These are phyloP conservation scores for Labroides dimidiatus DNA, from an alignment of 2,797 vertebrate species.

Conservation along the genomic window DNA sequence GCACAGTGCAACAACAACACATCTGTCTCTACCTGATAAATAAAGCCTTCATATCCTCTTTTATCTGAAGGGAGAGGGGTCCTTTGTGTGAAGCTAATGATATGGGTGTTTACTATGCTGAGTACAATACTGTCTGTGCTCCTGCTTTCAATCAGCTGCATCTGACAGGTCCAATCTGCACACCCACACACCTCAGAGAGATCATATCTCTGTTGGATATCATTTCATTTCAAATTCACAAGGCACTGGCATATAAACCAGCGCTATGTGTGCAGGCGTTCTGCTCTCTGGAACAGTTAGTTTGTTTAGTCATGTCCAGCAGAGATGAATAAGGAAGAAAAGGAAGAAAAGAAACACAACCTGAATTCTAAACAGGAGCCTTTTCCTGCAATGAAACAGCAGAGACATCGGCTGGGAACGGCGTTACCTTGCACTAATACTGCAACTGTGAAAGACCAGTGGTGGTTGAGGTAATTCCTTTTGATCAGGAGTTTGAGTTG, in stretches of 20 bases:
- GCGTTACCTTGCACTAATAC: conserved; percentile 45
- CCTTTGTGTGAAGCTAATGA: conserved; percentile 78
- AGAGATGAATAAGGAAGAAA: conserved; percentile 9
- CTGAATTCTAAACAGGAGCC: conserved; percentile 40
- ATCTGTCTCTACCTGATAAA: conserved; percentile 46
- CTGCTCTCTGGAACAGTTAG: conserved; percentile 7
- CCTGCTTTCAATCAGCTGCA: conserved; percentile 44
- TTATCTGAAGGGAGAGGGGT: conserved; percentile 13
- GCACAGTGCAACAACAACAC: conserved; percentile 16
- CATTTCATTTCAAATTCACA: conserved; percentile 44
- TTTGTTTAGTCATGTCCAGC: conserved; percentile 12
- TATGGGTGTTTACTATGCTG: conserved; percentile 82
- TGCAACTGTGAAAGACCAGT: conserved; percentile 54
- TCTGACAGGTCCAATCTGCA: conserved; percentile 22
- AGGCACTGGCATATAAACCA: conserved; percentile 4
- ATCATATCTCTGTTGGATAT: conserved; percentile 32
- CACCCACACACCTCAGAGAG: conserved; percentile 29
- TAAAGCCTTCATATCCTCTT: conserved; percentile 48
- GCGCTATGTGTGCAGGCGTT: conserved; percentile 20
- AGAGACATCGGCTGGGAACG: conserved; percentile 32
- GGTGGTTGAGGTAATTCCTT: conserved; percentile 72
- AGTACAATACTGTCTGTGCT: conserved; percentile 42
- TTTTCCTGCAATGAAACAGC: conserved; percentile 35
- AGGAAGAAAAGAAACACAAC: conserved; percentile 20
- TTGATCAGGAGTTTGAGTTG: conserved; percentile 77